Conservation (phyloP, 2,888 invertebrate genomes). For the Osmoderma eremita region DNA sequence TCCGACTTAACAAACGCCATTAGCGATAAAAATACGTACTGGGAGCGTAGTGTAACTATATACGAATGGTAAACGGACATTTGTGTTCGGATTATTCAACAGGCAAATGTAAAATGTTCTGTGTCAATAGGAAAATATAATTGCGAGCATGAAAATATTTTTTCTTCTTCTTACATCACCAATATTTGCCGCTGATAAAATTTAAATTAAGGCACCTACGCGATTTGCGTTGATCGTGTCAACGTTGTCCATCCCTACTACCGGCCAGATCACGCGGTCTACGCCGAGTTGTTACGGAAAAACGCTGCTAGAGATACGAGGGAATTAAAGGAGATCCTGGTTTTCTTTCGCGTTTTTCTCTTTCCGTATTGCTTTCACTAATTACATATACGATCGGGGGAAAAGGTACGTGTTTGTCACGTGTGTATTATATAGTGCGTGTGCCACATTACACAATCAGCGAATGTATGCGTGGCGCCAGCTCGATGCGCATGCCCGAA, state of each 20-base stretch:
- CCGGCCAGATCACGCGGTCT: constrained; percentile 25
- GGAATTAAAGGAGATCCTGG: background rate
- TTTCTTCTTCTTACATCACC: constrained; percentile 7
- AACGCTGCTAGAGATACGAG: constrained; percentile 3
- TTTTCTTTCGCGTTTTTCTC: constrained; percentile 18
- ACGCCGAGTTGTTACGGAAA: constrained; percentile 16
- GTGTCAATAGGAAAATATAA: background rate
- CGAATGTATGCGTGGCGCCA: constrained; percentile 62
- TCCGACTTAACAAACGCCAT: constrained; percentile 8
- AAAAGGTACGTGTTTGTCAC: constrained; percentile 39
- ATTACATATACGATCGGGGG: constrained; percentile 16
- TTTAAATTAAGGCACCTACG: constrained; percentile 31
- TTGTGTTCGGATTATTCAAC: background rate
- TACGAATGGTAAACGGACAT: background rate
- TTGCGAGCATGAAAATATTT: background rate
- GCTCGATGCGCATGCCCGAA: constrained; percentile 56
- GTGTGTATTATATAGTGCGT: constrained; percentile 56
- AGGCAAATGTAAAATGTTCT: background rate
- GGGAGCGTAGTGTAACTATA: background rate
- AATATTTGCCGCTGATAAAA: constrained; percentile 28
- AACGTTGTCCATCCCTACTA: constrained; percentile 28
- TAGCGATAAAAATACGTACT: constrained; percentile 10
- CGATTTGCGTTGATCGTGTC: constrained; percentile 29
- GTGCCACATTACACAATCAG: constrained; percentile 60
- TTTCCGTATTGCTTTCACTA: constrained; percentile 18